Conservation (phyloP, 2,113 vertebrate genomes). For the Nicator chloris region DNA sequence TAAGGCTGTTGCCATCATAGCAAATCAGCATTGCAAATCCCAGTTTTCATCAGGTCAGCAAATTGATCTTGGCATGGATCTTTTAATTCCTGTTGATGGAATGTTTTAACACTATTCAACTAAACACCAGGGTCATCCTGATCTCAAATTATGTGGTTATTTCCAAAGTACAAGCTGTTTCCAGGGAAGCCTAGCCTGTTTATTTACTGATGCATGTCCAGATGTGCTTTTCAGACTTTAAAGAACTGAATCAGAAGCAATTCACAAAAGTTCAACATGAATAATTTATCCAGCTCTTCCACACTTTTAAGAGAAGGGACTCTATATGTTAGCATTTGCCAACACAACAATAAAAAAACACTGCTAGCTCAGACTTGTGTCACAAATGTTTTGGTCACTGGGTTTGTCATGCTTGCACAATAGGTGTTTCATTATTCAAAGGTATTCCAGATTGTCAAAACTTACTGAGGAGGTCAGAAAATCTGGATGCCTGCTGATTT, state of each 20-base stretch:
- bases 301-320: background rate
- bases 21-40: background rate
- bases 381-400: background rate
- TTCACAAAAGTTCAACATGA: conserved; percentile 24
- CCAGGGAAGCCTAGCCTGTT: background rate
- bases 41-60: background rate
- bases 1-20: background rate
- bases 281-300: conserved; percentile 45
- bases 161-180: conserved; percentile 49
- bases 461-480: background rate
- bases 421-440: conserved; percentile 11
- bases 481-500: background rate
- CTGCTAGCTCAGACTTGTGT: background rate
- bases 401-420: background rate
- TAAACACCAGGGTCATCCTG: conserved; percentile 27
- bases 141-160: conserved; percentile 11
- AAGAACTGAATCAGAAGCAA: conserved; percentile 48
- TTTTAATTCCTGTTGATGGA: background rate
- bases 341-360: background rate
- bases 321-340: background rate
- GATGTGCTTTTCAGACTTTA: conserved; percentile 32
- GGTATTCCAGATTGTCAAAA: background rate
- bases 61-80: background rate
- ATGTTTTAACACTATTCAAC: background rate
- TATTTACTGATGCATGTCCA: conserved; percentile 30